These are phyloP conservation scores for Meiosimyza decipiens DNA, from an alignment of 2,888 invertebrate species.

Conservation along the genomic window DNA sequence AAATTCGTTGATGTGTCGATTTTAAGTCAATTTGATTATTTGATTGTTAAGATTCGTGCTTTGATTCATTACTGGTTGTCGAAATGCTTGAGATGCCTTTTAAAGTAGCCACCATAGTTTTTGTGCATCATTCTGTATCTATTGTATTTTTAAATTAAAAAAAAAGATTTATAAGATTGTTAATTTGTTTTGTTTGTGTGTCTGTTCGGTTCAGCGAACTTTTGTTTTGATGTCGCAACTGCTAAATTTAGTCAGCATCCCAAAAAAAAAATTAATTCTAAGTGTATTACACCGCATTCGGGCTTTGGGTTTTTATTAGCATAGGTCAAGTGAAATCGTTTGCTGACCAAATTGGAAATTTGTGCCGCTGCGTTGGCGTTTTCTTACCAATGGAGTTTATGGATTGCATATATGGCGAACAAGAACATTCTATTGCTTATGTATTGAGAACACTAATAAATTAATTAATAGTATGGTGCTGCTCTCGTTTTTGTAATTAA, in stretches of 20 bases:
- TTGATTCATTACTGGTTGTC: neutral
- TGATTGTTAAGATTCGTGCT: neutral
- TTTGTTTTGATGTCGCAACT: slow-evolving; percentile 23
- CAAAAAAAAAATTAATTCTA: neutral
- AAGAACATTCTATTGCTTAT: too few species aligned
- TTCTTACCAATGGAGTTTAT: too few species aligned
- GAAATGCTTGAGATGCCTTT: neutral
- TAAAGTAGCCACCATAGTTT: neutral
- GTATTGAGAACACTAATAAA: too few species aligned
- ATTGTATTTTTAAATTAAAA: too few species aligned
- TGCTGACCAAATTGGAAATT: too few species aligned
- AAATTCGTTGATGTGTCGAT: slow-evolving; percentile 13
- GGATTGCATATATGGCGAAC: too few species aligned
- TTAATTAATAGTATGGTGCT: too few species aligned
- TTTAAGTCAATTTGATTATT: slow-evolving; percentile 3
- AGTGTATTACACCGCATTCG: too few species aligned
- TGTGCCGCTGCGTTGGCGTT: too few species aligned
- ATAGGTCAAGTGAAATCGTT: slow-evolving; percentile 29
- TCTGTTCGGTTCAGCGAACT: slow-evolving; percentile 33
- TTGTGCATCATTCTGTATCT: neutral
- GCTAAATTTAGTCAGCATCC: slow-evolving; percentile 20
- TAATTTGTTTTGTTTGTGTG: neutral
- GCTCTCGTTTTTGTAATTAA: too few species aligned
- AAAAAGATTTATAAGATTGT: too few species aligned
- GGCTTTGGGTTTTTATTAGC: neutral